Percentiles rank a stretch among this genome's conserved stretches.
Conservation (phyloP, 2,888 invertebrate genomes). For the Plusia festucae region DNA sequence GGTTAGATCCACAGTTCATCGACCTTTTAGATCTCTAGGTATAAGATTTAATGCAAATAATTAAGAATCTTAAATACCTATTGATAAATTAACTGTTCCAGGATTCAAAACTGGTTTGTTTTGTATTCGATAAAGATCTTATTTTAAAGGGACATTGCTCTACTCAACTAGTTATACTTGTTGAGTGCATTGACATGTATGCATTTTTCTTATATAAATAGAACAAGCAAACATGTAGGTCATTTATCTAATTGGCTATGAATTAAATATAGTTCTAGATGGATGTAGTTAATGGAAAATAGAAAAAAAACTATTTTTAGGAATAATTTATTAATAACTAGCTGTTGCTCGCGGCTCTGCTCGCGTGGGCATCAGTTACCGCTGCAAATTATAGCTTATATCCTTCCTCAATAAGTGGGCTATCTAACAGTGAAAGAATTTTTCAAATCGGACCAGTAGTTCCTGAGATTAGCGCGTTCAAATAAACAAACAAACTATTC, state of each 20-base stretch:
- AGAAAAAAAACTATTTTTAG: no score
- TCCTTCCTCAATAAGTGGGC: no score
- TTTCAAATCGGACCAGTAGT: no score
- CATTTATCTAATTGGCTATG: not conserved
- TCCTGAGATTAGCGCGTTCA: no score
- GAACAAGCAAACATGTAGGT: not conserved
- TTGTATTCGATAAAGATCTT: not conserved
- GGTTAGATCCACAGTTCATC: not conserved
- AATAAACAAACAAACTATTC: no score
- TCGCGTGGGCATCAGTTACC: no score
- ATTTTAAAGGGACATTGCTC: not conserved
- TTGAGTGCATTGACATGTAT: not conserved
- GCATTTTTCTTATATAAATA: slow-evolving; percentile 1
- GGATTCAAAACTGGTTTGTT: not conserved
- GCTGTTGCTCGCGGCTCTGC: no score
- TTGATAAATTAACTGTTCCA: not conserved
- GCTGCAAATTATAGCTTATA: no score
- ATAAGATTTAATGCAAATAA: not conserved
- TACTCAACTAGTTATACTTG: not conserved
- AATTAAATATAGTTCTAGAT: not conserved
- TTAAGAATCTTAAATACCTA: not conserved
- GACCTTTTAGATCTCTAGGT: slow-evolving; percentile 5
- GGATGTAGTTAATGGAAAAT: no score
- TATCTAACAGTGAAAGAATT: no score
- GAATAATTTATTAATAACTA: no score